A percentile compares a stretch with the other conserved stretches of the same genome.
Evolutionary conservation across 2,113 vertebrate genomes (phyloP).

Genomic region (Alces alces): DNA sequence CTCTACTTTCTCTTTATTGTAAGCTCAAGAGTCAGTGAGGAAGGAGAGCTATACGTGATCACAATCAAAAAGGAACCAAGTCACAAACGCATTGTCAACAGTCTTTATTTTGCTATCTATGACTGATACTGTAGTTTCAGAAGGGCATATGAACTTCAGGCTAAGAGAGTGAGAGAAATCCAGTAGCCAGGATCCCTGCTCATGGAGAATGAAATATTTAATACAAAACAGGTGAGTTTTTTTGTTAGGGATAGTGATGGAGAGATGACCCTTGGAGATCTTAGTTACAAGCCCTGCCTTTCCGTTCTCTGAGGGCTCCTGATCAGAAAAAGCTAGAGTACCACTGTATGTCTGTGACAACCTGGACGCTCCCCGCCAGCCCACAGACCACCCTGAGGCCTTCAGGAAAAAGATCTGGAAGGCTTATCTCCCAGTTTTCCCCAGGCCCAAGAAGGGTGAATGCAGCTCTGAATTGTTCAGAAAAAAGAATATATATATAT

Average conservation of each 20-base stretch:
- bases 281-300: not conserved
- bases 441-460: not conserved
- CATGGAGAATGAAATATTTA: not conserved
- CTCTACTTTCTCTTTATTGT: not conserved
- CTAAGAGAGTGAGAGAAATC: not conserved
- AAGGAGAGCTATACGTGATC: not conserved
- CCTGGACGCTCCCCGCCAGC: not conserved
- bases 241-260: not conserved
- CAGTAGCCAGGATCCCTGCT: not conserved
- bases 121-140: not conserved
- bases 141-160: not conserved
- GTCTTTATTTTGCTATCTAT: not conserved
- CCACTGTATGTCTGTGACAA: not conserved
- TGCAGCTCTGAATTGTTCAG: not conserved
- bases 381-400: not conserved
- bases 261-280: too few relatives aligned
- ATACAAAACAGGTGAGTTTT: not conserved
- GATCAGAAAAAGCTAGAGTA: not conserved
- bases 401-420: not conserved
- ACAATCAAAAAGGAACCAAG: not conserved
- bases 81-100: not conserved
- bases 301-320: not conserved
- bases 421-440: not conserved
- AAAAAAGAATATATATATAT: not conserved
- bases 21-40: not conserved